Evolutionary conservation across 2,797 vertebrate species (phyloP), one percentile per base, ranked within the genome.

Genomic region (Champsocephalus esox): DNA sequence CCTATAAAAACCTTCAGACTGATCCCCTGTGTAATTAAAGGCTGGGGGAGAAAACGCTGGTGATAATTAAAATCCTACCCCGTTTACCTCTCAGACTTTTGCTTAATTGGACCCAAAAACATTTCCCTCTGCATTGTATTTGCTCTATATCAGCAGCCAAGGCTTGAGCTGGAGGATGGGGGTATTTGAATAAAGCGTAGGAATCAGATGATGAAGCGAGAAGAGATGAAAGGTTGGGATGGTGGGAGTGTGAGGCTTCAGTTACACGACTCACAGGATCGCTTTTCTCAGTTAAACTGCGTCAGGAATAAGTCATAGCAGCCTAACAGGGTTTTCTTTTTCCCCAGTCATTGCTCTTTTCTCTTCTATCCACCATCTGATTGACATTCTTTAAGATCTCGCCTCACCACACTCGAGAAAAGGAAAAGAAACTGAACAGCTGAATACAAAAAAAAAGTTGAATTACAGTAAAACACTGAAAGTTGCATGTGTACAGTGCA

Each of bases 11-110:
- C 66, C 70, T 72, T 77, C 72, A 86, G 78, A 85, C 87, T 87
- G 83, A 89, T 92, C 87, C 87, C 85, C 58, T n/a, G 86, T 68
- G 87, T 84, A 90, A 91, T 93, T 92, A 91, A 66, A 87, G 81
- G 82, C 85, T 80, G 63, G 71, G 73, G 85, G 80, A 86, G 83
- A 90, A 89, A 89, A 90, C 66, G 66, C 84, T 85, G 81, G 70
- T 24, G 80, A 89, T 91, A 87, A 93, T 93, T 91, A 92, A 90
- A 91, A 78, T 79, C 54, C 61, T 76, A 28, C 71, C 73, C 55
- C 68, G 48, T 58, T 60, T 66, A 68, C 68, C 74, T 68, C 73
- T 67, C 24, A 12, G 43, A 55, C 74, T 79, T 54, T 69, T 54
- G 49, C 77, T 75, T 84, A 86, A 86, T 80, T 84, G 75, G 65